Evolutionary conservation across 1,140 invertebrate genomes (phyloP), one percentile per base, ranked within the genome.

Genomic region (Drosophila chauvacae): DNA sequence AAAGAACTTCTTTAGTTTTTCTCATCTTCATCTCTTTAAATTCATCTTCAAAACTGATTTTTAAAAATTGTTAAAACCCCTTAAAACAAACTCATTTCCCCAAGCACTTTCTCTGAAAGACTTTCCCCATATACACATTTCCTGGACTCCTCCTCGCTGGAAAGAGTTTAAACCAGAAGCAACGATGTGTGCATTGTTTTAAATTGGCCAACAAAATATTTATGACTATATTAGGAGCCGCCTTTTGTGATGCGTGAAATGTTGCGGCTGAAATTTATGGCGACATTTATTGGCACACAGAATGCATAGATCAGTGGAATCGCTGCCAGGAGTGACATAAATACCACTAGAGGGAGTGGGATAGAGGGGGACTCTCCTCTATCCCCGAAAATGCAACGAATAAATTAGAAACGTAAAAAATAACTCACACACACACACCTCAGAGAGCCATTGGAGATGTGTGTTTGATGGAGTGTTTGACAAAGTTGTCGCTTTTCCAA

Each of bases 401-500:
- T 53, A 63, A 75, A 70, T 28, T 58, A 61, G 13, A 62, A 53
- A 66, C 14, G 60, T 55, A 56, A 48, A 76, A 77, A 61, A 56
- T 45, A 55, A 45, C 30, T 69, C 44, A 50, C 47, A 20, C 47
- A 11, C 23, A 6, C 14, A 50, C 71, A 87, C 75, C 82, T 76
- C 64, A 44, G 53, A 61, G 45, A 59, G 47, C 47, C 72, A 82
- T 80, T 77, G 57, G 80, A 80, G 61, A 83, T 80, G 84, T 66
- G 78, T 90, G 80, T 90, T 84, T 90, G 85, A 90, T 90, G 85
- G 84, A 90, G 85, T 90, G 85, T 80, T 85, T 81, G 85, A 90
- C 85, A 90, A 90, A 90, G 78, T 76, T 90, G 85, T 90, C 71
- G 73, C 69, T 64, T 65, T 57, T 53, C 63, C 60, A 81, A 59